Base-by-base conservation (phyloP, 1,140 invertebrate species). In the Ostrea edulis region DNA sequence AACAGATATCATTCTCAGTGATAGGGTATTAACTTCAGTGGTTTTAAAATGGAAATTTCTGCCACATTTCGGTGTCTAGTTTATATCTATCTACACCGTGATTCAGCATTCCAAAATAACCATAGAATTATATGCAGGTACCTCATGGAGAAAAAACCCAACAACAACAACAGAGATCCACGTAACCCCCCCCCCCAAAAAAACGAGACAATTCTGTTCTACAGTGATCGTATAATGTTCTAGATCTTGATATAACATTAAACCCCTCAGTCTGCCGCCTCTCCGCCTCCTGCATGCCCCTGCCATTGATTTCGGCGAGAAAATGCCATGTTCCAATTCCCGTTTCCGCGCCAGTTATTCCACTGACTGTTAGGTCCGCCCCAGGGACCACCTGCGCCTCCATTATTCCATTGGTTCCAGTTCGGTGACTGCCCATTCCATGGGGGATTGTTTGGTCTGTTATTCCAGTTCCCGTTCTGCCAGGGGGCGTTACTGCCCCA, bases 381-480 rank as follows among this genome's bases (percentile, higher is more conserved):
- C 20, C 22, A 25, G 25, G 22, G 14, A 14, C 25, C 25, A 2
- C 22, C 2, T 29, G 25, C 68, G 22, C 68, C 68, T 2, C 68
- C 68, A 29, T 77, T 77, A 35, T 77, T 77, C 68, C 68, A 77
- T 17, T 77, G 68, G 29, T 25, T 77, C 68, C 68, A 77, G 25
- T 77, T 29, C 9, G 68, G 68, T 11, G 68, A 25, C 22, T 25
- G 68, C 14, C 68, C 68, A 29, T 77, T 77, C 68, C 68, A 77
- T 25, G 22, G 22, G 11, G 25, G 35, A 35, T 77, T 77, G 17
- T 77, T 77, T 77, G 68, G 68, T 77, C 68, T 25, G 14, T 62
- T 62, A 62, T 77, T 77, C 68, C 68, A 77, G 68, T 77, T 71
- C 11, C 68, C 68, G 14, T 71, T 77, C 25, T 77, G 68, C 68